Conservation (phyloP, 2,113 vertebrate genomes). For the Hippopotamus amphibius region DNA sequence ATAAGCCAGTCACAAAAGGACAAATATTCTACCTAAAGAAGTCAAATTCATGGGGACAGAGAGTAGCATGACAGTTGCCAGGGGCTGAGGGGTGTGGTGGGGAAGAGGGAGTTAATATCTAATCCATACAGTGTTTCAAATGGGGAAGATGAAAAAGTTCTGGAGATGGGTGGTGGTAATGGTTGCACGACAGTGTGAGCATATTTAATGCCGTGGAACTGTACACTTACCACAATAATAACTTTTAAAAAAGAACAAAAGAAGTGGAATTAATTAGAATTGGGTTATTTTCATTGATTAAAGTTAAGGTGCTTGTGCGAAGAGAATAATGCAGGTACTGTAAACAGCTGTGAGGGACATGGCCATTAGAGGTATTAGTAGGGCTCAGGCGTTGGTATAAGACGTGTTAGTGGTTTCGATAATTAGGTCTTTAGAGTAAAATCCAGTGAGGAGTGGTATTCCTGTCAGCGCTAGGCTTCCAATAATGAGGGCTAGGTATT, state of each 20-base stretch:
- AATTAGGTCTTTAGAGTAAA: too few relatives aligned
- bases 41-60: not conserved
- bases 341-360: too few relatives aligned
- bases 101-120: not conserved
- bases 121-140: not conserved
- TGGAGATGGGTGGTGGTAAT: not conserved
- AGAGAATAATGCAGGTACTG: too few relatives aligned
- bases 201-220: not conserved
- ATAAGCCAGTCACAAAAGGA: not conserved
- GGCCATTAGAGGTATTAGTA: too few relatives aligned
- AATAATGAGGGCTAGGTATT: too few relatives aligned
- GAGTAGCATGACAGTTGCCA: not conserved
- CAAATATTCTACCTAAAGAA: not conserved
- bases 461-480: too few relatives aligned
- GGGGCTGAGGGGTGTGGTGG: not conserved
- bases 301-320: too few relatives aligned
- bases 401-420: too few relatives aligned
- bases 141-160: not conserved
- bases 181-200: not conserved
- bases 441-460: too few relatives aligned
- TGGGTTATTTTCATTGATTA: too few relatives aligned
- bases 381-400: too few relatives aligned
- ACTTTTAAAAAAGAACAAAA: not conserved
- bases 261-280: too few relatives aligned
- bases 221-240: not conserved